These are phyloP conservation scores for Acleris emargana DNA, from an alignment of 2,888 invertebrate species.

Conservation along the genomic window DNA sequence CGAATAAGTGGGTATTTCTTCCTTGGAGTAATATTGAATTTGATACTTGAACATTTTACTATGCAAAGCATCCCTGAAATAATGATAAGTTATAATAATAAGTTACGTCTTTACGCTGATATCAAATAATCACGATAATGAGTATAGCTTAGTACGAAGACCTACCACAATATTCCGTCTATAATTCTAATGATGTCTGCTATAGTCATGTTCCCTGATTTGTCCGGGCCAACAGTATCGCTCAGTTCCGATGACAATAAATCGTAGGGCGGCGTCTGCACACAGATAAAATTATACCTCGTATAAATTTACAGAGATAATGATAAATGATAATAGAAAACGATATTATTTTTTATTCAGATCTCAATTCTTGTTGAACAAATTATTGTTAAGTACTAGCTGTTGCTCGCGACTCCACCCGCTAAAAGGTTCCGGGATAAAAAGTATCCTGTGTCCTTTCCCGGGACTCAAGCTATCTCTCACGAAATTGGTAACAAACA, in stretches of 20 bases:
- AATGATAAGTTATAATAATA: neutral
- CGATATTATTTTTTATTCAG: no score
- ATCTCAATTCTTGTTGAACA: no score
- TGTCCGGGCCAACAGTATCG: constrained; percentile 45
- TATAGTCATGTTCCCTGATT: constrained; percentile 56
- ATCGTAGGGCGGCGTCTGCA: constrained; percentile 71
- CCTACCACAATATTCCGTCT: constrained; percentile 74
- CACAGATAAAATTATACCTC: neutral
- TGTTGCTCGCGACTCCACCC: no score
- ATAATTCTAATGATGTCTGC: constrained; percentile 66
- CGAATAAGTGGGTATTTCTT: constrained; percentile 68
- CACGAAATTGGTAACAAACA: no score
- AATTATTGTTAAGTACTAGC: no score
- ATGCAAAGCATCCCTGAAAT: constrained; percentile 72
- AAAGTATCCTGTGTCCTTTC: no score
- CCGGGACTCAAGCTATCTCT: no score
- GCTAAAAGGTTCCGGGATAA: no score
- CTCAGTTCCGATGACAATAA: constrained; percentile 59
- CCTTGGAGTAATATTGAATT: constrained; percentile 66
- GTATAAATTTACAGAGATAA: no score
- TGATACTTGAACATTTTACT: constrained; percentile 73
- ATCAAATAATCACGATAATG: neutral
- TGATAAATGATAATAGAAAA: no score
- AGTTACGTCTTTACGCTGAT: neutral
- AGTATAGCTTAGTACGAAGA: neutral